Evolutionary conservation across 1,140 invertebrate genomes (phyloP).

Genomic region (Megathymus violae): DNA sequence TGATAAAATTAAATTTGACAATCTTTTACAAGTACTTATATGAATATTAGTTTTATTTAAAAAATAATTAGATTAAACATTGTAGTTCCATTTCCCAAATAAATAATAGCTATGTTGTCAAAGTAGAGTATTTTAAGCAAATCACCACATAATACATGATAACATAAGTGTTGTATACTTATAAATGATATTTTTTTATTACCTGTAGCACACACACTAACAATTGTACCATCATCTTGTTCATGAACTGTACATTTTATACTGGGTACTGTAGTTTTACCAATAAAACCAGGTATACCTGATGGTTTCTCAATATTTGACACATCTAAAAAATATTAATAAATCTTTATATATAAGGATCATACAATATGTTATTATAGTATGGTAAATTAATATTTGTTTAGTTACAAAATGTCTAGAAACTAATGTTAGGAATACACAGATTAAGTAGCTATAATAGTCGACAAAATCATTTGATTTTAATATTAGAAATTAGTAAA

Average conservation of each 20-base stretch:
- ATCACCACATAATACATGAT: no score
- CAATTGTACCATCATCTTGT: slow-evolving; percentile 96
- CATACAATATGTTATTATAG: not conserved
- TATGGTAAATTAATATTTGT: not conserved
- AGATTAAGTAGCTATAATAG: no score
- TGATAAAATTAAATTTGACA: slow-evolving; percentile 18
- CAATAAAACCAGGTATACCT: slow-evolving; percentile 85
- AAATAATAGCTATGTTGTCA: no score
- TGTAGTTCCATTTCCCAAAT: no score
- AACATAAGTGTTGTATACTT: no score
- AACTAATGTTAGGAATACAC: no score
- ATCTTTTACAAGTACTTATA: no score
- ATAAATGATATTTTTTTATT: not conserved
- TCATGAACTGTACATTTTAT: slow-evolving; percentile 91
- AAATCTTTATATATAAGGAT: not conserved
- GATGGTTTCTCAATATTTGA: slow-evolving; percentile 86
- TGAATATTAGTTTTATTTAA: no score
- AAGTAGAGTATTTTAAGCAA: no score
- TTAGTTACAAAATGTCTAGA: no score
- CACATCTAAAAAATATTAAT: slow-evolving; percentile 85
- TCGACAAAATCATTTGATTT: slow-evolving; percentile 15
- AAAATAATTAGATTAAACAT: no score
- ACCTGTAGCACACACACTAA: slow-evolving; percentile 92
- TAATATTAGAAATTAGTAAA: slow-evolving; percentile 3
- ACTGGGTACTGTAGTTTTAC: slow-evolving; percentile 72